phyloP scores from a whole-genome alignment of 2,797 vertebrate species.

The Ptychadena robeensis region DNA sequence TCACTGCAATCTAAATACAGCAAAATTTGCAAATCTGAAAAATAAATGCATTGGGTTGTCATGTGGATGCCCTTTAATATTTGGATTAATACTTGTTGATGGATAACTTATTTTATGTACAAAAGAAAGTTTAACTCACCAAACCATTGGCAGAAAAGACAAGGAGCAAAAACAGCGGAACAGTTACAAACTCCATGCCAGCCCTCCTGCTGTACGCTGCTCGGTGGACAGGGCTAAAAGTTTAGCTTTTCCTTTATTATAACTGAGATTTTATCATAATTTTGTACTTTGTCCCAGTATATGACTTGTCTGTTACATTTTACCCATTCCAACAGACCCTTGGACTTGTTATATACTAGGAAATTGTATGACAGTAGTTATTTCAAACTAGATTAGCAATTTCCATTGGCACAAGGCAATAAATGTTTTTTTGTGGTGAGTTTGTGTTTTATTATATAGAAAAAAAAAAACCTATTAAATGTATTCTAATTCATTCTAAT shows the following conservation, averaged over 20 bases:
- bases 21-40: background rate
- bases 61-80: background rate
- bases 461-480: no score
- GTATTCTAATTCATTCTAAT: no score
- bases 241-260: background rate
- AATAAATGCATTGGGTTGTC: background rate
- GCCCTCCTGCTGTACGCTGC: background rate
- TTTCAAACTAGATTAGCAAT: no score
- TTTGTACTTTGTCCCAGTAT: conserved; percentile 46
- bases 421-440: no score
- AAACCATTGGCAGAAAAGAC: conserved; percentile 24
- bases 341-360: conserved; percentile 26
- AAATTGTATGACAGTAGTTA: background rate
- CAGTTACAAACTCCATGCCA: conserved; percentile 12
- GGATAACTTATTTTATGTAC: background rate
- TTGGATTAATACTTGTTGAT: background rate
- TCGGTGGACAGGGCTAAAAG: conserved; percentile 1
- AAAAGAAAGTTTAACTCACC: conserved; percentile 39
- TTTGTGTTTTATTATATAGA: no score
- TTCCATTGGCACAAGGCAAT: no score
- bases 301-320: conserved; percentile 22
- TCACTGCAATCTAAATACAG: background rate
- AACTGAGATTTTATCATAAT: conserved; percentile 13
- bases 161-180: conserved; percentile 13
- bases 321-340: conserved; percentile 12